Conservation (phyloP, 2,888 invertebrate genomes). For the Leistus spinibarbis region DNA sequence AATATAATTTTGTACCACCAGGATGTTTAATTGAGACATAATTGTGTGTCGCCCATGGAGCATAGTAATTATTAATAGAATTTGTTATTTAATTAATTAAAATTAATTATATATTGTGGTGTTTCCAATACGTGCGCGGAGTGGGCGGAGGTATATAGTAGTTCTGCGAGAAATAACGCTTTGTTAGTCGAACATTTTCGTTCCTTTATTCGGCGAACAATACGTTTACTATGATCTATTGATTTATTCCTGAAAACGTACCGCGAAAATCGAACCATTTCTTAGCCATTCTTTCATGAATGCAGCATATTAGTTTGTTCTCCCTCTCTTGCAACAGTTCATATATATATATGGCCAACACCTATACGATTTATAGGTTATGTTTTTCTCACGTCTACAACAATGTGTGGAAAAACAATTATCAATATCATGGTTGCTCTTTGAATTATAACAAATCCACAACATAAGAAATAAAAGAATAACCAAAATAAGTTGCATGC, state of each 20-base stretch:
- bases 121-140: conserved; percentile 20
- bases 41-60: conserved; percentile 15
- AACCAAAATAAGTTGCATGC: not conserved
- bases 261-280: conserved; percentile 38
- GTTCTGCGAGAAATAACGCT: conserved; percentile 9
- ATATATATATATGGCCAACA: not conserved
- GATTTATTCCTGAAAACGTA: conserved; percentile 35
- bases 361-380: not conserved
- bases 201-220: conserved; percentile 33
- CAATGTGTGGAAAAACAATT: not conserved
- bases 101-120: conserved; percentile 34
- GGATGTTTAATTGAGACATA: conserved; percentile 21
- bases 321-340: not conserved
- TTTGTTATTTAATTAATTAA: conserved; percentile 34
- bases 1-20: conserved; percentile 24
- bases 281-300: conserved; percentile 32
- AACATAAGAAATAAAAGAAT: too few relatives aligned
- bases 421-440: not conserved
- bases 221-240: conserved; percentile 37
- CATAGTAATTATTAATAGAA: not conserved
- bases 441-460: not conserved
- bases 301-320: conserved; percentile 30
- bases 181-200: conserved; percentile 31
- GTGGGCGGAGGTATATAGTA: not conserved
- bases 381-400: not conserved